phyloP scores from a whole-genome alignment of 2,797 vertebrate genomes.

The Oryzias dopingdopingensis region DNA sequence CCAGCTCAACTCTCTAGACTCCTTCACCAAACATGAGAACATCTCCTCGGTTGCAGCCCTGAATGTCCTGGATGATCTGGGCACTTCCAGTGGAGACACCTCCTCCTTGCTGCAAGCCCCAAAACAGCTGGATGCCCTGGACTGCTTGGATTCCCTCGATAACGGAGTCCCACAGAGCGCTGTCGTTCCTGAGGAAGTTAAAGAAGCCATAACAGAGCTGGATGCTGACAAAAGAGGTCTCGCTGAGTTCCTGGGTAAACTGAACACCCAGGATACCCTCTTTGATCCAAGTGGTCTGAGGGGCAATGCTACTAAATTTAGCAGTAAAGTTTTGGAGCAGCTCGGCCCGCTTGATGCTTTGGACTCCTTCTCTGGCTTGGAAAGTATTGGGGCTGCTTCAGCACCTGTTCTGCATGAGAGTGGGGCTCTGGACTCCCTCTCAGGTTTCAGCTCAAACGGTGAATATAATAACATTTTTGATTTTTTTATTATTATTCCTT shows the following conservation, averaged over 20 bases:
- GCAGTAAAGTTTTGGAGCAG: slow-evolving; percentile 7
- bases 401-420: slow-evolving; percentile 27
- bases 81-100: slow-evolving; percentile 16
- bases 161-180: slow-evolving; percentile 19
- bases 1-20: slow-evolving; percentile 84
- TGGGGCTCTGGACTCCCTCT: slow-evolving; percentile 57
- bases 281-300: background rate
- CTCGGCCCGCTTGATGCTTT: slow-evolving; percentile 74
- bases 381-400: slow-evolving; percentile 7
- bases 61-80: slow-evolving; percentile 68
- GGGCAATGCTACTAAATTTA: background rate
- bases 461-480: slow-evolving; percentile 18
- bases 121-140: slow-evolving; percentile 67
- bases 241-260: slow-evolving; percentile 43
- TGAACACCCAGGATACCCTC: slow-evolving; percentile 71
- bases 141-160: slow-evolving; percentile 63
- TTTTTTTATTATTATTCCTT: background rate
- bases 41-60: slow-evolving; percentile 32
- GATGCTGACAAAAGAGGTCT: slow-evolving; percentile 25
- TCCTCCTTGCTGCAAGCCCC: slow-evolving; percentile 29
- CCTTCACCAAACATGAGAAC: slow-evolving; percentile 57
- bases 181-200: slow-evolving; percentile 1
- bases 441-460: slow-evolving; percentile 66
- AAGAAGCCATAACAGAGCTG: background rate
- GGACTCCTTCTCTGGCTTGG: slow-evolving; percentile 74